phyloP scores from a whole-genome alignment of 2,113 vertebrate genomes.

The Sinocyclocheilus anophthalmus region DNA sequence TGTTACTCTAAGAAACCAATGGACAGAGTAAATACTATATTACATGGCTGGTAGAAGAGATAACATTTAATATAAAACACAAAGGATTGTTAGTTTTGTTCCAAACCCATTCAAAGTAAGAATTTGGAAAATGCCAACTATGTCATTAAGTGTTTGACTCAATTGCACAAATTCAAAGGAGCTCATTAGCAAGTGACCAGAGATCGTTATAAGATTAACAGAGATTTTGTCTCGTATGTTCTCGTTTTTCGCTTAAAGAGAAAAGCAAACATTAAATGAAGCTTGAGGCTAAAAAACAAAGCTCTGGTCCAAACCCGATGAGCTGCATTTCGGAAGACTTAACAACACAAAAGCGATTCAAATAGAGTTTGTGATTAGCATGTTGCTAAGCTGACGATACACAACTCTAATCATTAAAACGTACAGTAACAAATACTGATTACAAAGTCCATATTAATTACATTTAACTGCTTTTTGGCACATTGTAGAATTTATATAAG shows the following conservation, averaged over 20 bases:
- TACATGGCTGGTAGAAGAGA: conserved; percentile 49
- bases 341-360: not conserved
- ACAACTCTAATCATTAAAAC: not conserved
- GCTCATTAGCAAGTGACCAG: not conserved
- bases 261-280: not conserved
- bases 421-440: not conserved
- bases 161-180: not conserved
- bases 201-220: conserved; percentile 1
- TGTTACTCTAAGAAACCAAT: conserved; percentile 66
- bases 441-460: not conserved
- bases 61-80: not conserved
- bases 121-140: conserved; percentile 7
- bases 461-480: not conserved
- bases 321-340: not conserved
- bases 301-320: not conserved
- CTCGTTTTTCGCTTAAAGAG: not conserved
- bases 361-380: not conserved
- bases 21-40: conserved; percentile 66
- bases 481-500: not conserved
- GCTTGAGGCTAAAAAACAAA: not conserved
- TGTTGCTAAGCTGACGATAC: not conserved
- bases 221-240: not conserved
- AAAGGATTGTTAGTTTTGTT: conserved; percentile 17
- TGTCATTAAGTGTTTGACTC: not conserved
- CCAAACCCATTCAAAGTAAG: not conserved